phyloP scores from a whole-genome alignment of 2,113 vertebrate species.

The Rhabdornis inornatus region DNA sequence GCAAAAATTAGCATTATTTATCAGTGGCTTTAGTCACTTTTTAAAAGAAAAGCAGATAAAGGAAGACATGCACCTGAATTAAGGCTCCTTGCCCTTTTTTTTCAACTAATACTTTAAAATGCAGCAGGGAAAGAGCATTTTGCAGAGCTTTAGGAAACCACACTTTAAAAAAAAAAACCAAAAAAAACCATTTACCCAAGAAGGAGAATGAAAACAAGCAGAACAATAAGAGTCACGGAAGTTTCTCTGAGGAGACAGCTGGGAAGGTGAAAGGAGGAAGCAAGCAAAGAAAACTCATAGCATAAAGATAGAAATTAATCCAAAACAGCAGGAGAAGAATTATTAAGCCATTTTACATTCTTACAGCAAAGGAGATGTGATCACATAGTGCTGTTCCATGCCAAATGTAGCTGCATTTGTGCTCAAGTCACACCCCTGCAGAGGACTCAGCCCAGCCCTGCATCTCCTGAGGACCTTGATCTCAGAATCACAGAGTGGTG shows the following conservation, averaged over 20 bases:
- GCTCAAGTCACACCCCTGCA: background rate
- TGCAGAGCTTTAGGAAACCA: background rate
- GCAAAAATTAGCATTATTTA: slow-evolving; percentile 9
- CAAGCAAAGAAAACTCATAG: background rate
- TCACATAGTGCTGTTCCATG: accelerated
- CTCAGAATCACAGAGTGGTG: accelerated
- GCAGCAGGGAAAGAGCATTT: background rate
- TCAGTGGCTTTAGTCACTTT: background rate
- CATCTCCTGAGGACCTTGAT: background rate
- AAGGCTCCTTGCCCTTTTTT: background rate
- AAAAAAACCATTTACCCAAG: background rate
- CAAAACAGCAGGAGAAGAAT: background rate
- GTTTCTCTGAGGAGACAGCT: slow-evolving; percentile 27
- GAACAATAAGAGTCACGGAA: slow-evolving; percentile 31
- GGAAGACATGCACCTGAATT: background rate
- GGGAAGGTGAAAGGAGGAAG: slow-evolving; percentile 42
- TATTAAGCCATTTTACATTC: background rate
- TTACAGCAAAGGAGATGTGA: background rate
- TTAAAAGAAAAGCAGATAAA: background rate
- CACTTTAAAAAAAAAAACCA: background rate
- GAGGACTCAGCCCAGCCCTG: background rate
- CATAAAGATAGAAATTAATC: background rate
- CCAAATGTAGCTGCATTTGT: background rate
- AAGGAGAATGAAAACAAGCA: slow-evolving; percentile 12
- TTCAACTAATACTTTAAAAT: background rate